Evolutionary conservation across 2,888 invertebrate species (phyloP), one percentile per base, ranked within the genome.

Genomic region (Drosophila acutilabella): DNA sequence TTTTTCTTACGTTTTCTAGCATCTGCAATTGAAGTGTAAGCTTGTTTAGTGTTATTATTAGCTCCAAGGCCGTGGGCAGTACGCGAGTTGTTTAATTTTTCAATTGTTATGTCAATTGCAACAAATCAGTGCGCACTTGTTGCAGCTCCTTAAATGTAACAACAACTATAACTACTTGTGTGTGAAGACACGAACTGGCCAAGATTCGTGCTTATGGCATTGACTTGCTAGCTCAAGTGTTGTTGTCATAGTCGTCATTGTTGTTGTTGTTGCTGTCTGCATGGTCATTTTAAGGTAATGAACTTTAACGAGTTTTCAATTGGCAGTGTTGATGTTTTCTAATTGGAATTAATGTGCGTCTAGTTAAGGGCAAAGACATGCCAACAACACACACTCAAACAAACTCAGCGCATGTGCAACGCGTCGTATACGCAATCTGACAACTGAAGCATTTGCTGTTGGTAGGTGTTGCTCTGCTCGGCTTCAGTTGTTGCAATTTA

Each of bases 31-130:
- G 54, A 62, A 62, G 56, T 64, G 64, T 57, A 41, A 50, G 45
- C 40, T 58, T 44, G 50, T 5, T 13, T 18, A 23, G 45, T 33
- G 62, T 23, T 13, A 48, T 47, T 73, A 83, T 88, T 88, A 81
- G 89, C 84, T 71, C 40, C 87, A 88, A 88, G 83, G 87, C 87
- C 71, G 83, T 74, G 71, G 74, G 85, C 73, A 68, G 54, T 57
- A 65, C 60, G 69, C 48, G 61, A 53, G 50, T 67, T 65, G 71
- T 68, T 54, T 72, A 70, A 62, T 51, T 58, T 61, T 82, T 85
- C 81, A 86, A 88, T 86, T 86, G 84, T 83, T 88, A 71, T 88
- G 86, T 84, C 81, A 85, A 88, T 85, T 88, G 81, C 79, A 73
- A 58, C 76, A 76, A 83, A 86, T 81, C 80, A 77, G 77, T 70